phyloP scores from a whole-genome alignment of 2,113 vertebrate genomes.

The Crotophaga sulcirostris region DNA sequence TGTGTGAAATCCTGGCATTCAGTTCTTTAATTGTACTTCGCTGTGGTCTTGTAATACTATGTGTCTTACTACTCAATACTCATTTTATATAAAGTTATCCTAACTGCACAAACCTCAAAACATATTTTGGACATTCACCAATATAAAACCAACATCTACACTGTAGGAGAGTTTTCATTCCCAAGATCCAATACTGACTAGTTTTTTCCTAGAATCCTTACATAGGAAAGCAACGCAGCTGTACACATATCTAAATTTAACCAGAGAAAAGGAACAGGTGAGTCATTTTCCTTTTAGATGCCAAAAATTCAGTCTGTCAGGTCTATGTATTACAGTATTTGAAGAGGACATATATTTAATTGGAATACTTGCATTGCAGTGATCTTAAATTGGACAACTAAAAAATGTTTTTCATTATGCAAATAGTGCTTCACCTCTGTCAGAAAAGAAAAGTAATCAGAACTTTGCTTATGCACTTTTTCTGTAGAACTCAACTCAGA shows the following conservation, averaged over 20 bases:
- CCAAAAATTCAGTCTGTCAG: not conserved
- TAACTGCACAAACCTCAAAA: not conserved
- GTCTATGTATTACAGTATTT: not conserved
- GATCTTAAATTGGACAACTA: not conserved
- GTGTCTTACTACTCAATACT: not conserved
- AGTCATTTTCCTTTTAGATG: slow-evolving; percentile 38
- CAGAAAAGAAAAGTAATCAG: not conserved
- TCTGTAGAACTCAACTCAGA: not conserved
- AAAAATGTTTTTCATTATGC: not conserved
- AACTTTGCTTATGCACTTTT: not conserved
- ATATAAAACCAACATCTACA: not conserved
- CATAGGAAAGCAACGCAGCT: not conserved
- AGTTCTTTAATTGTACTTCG: not conserved
- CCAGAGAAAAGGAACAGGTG: slow-evolving; percentile 34
- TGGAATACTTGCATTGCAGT: not conserved
- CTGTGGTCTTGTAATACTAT: not conserved
- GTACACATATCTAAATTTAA: slow-evolving; percentile 37
- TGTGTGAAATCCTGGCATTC: not conserved
- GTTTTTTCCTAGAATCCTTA: not conserved
- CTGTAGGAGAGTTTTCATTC: not conserved
- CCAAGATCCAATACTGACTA: not conserved
- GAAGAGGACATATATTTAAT: not conserved
- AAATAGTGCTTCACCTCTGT: not conserved
- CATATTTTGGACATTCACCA: not conserved
- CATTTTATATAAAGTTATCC: not conserved